Conservation (phyloP, 2,888 invertebrate species). For the Pandemis heparana region DNA sequence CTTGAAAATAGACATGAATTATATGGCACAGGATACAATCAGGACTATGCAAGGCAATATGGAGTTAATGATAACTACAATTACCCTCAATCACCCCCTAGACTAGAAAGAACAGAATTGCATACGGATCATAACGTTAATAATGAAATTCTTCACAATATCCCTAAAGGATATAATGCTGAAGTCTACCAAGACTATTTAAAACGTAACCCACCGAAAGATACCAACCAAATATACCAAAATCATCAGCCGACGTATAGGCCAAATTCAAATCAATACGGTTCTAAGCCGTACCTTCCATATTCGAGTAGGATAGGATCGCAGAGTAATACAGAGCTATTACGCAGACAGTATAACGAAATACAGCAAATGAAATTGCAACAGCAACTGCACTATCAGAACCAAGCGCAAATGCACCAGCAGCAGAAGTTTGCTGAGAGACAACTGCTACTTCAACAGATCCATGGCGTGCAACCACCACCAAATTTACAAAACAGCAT, state of each 20-base stretch:
- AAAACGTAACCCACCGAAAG: constrained; percentile 85
- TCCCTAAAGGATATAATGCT: constrained; percentile 84
- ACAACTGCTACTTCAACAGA: constrained; percentile 86
- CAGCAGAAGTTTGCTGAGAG: constrained; percentile 88
- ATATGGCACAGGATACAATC: constrained; percentile 84
- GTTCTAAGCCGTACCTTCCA: constrained; percentile 81
- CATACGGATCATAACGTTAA: constrained; percentile 79
- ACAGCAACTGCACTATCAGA: constrained; percentile 87
- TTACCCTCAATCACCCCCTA: constrained; percentile 80
- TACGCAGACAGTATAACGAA: constrained; percentile 87
- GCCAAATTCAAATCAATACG: constrained; percentile 78
- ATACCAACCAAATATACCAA: constrained; percentile 85
- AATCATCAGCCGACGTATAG: constrained; percentile 82
- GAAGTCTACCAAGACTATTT: constrained; percentile 85
- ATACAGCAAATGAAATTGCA: constrained; percentile 88
- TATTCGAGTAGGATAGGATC: constrained; percentile 82
- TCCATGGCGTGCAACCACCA: constrained; percentile 83
- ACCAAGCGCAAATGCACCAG: constrained; percentile 87
- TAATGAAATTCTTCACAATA: constrained; percentile 76
- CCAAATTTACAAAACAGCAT: constrained; percentile 81
- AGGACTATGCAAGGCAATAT: constrained; percentile 83
- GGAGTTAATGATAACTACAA: constrained; percentile 85
- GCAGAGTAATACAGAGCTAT: constrained; percentile 86
- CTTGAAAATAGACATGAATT: constrained; percentile 85
- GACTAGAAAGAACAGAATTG: constrained; percentile 74